Percentiles rank a stretch among this genome's conserved stretches.
phyloP scores from a whole-genome alignment of 2,113 vertebrate genomes.

The Semnornis frantzii region DNA sequence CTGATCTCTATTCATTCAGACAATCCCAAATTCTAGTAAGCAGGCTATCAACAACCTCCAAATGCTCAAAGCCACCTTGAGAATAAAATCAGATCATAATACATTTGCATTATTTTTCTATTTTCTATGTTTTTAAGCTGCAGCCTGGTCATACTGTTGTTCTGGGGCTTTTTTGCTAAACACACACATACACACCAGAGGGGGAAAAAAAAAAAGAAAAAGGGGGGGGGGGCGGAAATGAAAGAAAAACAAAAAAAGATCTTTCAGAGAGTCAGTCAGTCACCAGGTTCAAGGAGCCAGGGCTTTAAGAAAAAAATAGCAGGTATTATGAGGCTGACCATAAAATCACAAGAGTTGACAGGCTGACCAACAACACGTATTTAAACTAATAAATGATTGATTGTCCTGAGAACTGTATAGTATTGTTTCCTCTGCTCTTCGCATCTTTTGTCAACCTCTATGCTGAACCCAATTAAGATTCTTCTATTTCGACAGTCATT shows the following conservation, averaged over 20 bases:
- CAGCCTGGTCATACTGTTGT: neutral
- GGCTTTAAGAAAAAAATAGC: conserved; percentile 36
- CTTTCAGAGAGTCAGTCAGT: neutral
- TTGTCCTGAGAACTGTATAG: conserved; percentile 57
- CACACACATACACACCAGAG: neutral
- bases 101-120: neutral
- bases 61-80: neutral
- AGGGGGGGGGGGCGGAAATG: too few relatives aligned
- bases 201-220: neutral
- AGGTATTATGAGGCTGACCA: conserved; percentile 15
- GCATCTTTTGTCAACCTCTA: conserved; percentile 58
- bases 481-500: conserved; percentile 52
- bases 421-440: conserved; percentile 61
- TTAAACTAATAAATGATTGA: conserved; percentile 64
- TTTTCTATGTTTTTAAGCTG: neutral
- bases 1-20: neutral
- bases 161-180: neutral
- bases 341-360: conserved; percentile 40
- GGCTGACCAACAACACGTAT: conserved; percentile 23
- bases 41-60: neutral
- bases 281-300: neutral
- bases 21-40: neutral
- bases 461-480: conserved; percentile 61
- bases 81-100: neutral
- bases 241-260: too few relatives aligned